Conservation (phyloP, 2,113 vertebrate genomes). For the Hemicordylus capensis region DNA sequence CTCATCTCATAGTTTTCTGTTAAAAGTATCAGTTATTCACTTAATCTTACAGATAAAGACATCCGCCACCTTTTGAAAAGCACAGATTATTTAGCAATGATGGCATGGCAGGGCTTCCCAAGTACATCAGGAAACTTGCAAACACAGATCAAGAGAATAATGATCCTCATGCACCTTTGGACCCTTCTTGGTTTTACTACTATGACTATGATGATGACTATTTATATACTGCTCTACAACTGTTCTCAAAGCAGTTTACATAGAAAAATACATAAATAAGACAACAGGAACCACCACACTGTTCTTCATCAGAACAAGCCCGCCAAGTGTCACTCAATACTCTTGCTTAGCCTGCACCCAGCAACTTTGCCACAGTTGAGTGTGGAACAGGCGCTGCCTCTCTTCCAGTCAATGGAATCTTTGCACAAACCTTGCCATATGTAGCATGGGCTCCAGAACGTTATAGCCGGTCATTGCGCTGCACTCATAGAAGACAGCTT, state of each 20-base stretch:
- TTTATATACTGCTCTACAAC: too few species aligned
- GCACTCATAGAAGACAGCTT: conserved; percentile 85
- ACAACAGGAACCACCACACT: neutral
- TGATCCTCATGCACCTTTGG: neutral
- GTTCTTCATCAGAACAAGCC: neutral
- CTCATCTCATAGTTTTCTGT: neutral
- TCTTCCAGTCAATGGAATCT: neutral
- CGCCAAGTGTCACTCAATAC: neutral
- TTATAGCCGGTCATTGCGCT: conserved; percentile 79
- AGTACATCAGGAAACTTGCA: neutral
- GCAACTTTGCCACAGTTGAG: neutral
- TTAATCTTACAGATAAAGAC: neutral
- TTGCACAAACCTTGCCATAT: conserved; percentile 78
- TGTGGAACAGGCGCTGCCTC: neutral
- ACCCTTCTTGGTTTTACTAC: neutral
- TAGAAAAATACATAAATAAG: too few species aligned
- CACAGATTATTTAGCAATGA: neutral
- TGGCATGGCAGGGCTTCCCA: fast-evolving
- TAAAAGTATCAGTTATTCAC: neutral
- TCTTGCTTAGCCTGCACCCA: neutral
- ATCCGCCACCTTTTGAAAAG: too few species aligned
- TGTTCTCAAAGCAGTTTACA: too few species aligned
- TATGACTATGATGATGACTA: too few species aligned
- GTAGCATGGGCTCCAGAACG: conserved; percentile 78
- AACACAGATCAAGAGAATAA: neutral